phyloP scores from a whole-genome alignment of 2,113 vertebrate species.

The Rhynchopsitta pachyrhyncha region DNA sequence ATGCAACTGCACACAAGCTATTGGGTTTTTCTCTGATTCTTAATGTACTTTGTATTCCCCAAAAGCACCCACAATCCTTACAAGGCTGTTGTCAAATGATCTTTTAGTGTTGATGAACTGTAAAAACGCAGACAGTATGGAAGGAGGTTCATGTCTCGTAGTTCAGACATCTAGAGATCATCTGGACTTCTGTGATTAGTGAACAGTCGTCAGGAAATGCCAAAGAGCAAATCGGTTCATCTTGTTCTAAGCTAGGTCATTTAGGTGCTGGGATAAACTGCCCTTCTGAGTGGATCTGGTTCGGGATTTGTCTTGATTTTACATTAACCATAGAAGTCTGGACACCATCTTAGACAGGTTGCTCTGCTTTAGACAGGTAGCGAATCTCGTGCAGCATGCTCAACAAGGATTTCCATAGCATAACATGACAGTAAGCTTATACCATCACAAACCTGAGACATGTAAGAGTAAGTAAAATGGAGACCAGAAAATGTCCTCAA shows the following conservation, averaged over 20 bases:
- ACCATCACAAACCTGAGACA: not conserved
- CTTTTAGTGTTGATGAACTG: not conserved
- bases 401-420: not conserved
- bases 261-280: not conserved
- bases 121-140: not conserved
- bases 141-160: not conserved
- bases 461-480: accelerated
- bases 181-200: not conserved
- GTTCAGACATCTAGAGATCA: not conserved
- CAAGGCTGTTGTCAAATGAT: not conserved
- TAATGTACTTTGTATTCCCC: not conserved
- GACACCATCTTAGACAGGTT: not conserved
- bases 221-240: not conserved
- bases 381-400: not conserved
- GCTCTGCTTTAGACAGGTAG: not conserved
- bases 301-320: not conserved
- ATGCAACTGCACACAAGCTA: not conserved
- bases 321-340: not conserved
- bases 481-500: not conserved
- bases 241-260: not conserved
- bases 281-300: not conserved
- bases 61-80: not conserved
- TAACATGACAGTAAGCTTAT: not conserved
- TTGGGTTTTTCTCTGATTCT: not conserved
- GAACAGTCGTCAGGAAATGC: not conserved